phyloP scores from a whole-genome alignment of 64 coral and sea anemone genomes.

The Cladopsammia gracilis region DNA sequence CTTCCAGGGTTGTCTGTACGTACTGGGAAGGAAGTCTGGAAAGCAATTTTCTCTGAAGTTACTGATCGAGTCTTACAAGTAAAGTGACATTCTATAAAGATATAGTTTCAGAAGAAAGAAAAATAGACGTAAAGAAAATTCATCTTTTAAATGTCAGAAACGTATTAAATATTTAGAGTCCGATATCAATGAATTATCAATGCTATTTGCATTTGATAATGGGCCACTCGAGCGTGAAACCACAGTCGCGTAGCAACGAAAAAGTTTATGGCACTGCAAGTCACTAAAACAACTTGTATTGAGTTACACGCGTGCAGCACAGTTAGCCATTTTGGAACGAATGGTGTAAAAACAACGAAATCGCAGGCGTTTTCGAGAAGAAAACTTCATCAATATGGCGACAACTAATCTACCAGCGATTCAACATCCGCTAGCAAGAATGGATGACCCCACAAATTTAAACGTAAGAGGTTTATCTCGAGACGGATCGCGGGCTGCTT shows the following conservation, averaged over 20 bases:
- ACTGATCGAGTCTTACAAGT: too few species aligned
- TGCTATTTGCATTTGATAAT: not conserved
- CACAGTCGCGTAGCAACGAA: slow-evolving; percentile 33
- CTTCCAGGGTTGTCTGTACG: too few species aligned
- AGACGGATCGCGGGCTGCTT: slow-evolving; percentile 78
- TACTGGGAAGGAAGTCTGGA: too few species aligned
- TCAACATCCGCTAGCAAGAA: slow-evolving; percentile 73
- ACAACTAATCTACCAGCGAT: slow-evolving; percentile 89
- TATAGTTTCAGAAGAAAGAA: too few species aligned
- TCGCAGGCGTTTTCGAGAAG: not conserved
- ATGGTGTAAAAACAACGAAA: not conserved
- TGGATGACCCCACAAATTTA: slow-evolving; percentile 70
- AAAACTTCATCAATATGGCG: slow-evolving; percentile 60
- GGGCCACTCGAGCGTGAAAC: not conserved
- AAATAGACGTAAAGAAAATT: too few species aligned
- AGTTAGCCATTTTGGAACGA: slow-evolving; percentile 15
- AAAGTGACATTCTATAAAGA: too few species aligned
- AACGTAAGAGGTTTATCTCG: slow-evolving; percentile 83
- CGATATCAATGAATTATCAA: not conserved
- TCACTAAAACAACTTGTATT: not conserved
- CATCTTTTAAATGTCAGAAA: too few species aligned
- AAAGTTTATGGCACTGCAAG: slow-evolving; percentile 30
- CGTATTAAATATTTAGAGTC: too few species aligned
- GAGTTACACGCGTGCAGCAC: not conserved
- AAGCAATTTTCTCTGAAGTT: too few species aligned